These are phyloP conservation scores for Gopherus flavomarginatus DNA, from an alignment of 2,113 vertebrate genomes.

Conservation along the genomic window DNA sequence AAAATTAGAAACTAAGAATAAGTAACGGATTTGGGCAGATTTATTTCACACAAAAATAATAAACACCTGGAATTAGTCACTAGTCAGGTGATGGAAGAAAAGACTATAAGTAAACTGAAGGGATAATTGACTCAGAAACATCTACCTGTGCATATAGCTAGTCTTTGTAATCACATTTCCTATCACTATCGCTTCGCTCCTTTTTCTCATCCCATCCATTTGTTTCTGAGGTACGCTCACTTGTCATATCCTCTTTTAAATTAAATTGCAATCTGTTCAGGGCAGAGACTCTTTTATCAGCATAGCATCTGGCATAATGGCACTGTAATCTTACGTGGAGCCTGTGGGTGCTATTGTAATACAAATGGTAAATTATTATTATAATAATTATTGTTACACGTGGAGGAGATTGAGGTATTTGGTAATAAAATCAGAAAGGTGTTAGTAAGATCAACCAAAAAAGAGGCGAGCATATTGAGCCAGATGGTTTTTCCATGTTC, in stretches of 20 bases:
- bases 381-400: neutral
- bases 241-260: neutral
- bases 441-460: neutral
- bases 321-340: neutral
- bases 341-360: neutral
- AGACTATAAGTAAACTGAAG: neutral
- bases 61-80: neutral
- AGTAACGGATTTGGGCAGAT: neutral
- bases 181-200: rapidly evolving
- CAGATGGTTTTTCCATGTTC: rapidly evolving
- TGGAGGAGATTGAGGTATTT: neutral
- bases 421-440: neutral
- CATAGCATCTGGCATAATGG: neutral
- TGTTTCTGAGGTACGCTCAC: neutral
- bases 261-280: neutral
- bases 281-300: neutral
- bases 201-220: neutral
- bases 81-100: neutral
- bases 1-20: rapidly evolving
- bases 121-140: neutral
- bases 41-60: neutral
- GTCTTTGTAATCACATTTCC: neutral
- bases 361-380: neutral
- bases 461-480: neutral
- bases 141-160: rapidly evolving